Conservation (phyloP, 2,113 vertebrate species). For the Carassius gibelio region DNA sequence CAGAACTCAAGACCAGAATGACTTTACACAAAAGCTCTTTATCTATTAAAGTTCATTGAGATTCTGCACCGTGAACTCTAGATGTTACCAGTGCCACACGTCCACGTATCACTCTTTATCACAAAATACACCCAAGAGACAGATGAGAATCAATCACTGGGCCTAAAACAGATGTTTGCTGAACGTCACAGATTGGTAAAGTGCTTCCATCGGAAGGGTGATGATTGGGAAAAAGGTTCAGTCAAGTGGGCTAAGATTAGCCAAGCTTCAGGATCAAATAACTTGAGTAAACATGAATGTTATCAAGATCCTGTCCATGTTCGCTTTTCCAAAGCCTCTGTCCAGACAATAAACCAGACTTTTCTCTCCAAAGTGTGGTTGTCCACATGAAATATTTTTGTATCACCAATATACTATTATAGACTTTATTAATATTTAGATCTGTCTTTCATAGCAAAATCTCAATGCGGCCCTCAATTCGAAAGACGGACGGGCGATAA, state of each 20-base stretch:
- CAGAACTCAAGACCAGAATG: not conserved
- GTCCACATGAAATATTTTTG: too few species aligned
- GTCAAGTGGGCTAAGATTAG: not conserved
- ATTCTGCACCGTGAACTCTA: constrained; percentile 14
- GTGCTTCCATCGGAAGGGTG: not conserved
- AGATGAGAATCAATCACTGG: constrained; percentile 4
- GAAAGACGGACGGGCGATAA: not conserved
- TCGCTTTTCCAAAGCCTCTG: not conserved
- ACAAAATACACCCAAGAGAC: constrained; percentile 11
- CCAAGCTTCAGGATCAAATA: not conserved
- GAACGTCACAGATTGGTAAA: not conserved
- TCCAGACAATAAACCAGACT: not conserved
- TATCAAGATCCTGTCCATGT: not conserved
- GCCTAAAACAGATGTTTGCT: constrained; percentile 29
- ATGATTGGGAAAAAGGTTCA: not conserved
- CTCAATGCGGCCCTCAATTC: not conserved
- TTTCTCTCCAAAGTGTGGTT: too few species aligned
- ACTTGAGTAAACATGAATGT: not conserved
- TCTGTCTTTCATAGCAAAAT: constrained; percentile 34
- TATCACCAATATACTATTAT: too few species aligned
- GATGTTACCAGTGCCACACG: not conserved
- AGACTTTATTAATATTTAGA: too few species aligned
- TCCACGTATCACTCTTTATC: not conserved
- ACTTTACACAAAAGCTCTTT: constrained; percentile 33
- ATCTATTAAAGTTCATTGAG: not conserved